phyloP scores from a whole-genome alignment of 1,140 invertebrate genomes.

The Chlorops oryzae region DNA sequence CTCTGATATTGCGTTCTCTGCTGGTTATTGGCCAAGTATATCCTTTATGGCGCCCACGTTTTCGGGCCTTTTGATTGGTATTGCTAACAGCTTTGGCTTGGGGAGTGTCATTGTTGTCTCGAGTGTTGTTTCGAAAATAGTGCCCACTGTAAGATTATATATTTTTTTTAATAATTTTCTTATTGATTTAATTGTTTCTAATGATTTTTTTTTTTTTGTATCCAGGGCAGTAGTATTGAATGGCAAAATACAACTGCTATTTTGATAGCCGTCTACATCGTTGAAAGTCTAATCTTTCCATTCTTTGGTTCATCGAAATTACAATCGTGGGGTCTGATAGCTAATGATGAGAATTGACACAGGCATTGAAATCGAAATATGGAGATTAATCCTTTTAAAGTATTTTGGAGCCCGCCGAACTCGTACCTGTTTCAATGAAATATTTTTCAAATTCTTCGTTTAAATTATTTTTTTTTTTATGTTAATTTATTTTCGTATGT shows the following conservation, averaged over 20 bases:
- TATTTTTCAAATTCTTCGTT: no score
- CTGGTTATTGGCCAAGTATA: slow-evolving; percentile 35
- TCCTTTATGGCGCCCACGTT: slow-evolving; percentile 38
- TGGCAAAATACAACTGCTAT: slow-evolving; percentile 31
- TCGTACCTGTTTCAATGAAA: no score
- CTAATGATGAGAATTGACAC: no score
- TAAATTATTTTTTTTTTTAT: no score
- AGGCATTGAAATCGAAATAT: no score
- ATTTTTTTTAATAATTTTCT: background rate
- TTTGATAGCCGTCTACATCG: slow-evolving; percentile 18
- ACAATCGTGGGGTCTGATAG: slow-evolving; percentile 33
- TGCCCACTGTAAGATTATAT: slow-evolving; percentile 22
- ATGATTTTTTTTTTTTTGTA: background rate
- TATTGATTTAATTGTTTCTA: background rate
- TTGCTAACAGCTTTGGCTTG: slow-evolving; percentile 31
- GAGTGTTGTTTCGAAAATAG: slow-evolving; percentile 21
- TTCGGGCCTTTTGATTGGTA: slow-evolving; percentile 32
- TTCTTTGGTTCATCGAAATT: slow-evolving; percentile 27
- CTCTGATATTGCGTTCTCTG: slow-evolving; percentile 33
- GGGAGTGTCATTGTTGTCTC: slow-evolving; percentile 35
- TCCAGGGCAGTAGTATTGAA: slow-evolving; percentile 32
- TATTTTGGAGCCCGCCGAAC: no score
- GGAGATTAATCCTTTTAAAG: no score
- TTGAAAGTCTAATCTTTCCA: slow-evolving; percentile 28
- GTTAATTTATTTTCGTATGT: no score